A percentile compares a stretch with the other conserved stretches of the same genome.
phyloP scores from a whole-genome alignment of 2,113 vertebrate species.

The Gavia stellata region DNA sequence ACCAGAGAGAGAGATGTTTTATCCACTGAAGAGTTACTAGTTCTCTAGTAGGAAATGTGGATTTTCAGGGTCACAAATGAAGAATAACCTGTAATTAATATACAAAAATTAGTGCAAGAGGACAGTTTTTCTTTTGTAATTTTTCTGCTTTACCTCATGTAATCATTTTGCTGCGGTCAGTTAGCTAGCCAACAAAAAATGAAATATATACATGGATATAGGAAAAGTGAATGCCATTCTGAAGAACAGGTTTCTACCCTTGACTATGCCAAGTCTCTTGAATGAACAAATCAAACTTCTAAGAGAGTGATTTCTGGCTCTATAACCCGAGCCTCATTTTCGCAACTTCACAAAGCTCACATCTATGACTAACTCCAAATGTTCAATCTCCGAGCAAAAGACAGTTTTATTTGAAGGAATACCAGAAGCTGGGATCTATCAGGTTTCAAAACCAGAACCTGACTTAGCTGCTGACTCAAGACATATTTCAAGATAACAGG shows the following conservation, averaged over 20 bases:
- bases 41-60: neutral
- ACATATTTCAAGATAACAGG: slow-evolving; percentile 52
- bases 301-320: slow-evolving; percentile 20
- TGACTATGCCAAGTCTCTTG: neutral
- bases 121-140: neutral
- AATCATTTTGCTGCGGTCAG: neutral
- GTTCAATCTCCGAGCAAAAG: slow-evolving; percentile 20
- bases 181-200: neutral
- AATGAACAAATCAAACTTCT: slow-evolving; percentile 22
- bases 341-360: slow-evolving; percentile 1
- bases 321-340: neutral
- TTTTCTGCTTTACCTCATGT: neutral
- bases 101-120: neutral
- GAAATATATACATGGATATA: neutral
- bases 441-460: slow-evolving; percentile 40
- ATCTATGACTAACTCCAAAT: slow-evolving; percentile 42
- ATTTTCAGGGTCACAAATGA: slow-evolving; percentile 7
- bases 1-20: neutral
- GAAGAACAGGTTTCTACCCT: neutral
- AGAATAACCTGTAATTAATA: slow-evolving; percentile 9
- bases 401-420: slow-evolving; percentile 57
- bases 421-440: slow-evolving; percentile 38
- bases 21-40: neutral
- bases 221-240: neutral
- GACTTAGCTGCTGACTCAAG: slow-evolving; percentile 43